Base-by-base conservation (phyloP, 2,888 invertebrate species). In the Epinotia demarniana region DNA sequence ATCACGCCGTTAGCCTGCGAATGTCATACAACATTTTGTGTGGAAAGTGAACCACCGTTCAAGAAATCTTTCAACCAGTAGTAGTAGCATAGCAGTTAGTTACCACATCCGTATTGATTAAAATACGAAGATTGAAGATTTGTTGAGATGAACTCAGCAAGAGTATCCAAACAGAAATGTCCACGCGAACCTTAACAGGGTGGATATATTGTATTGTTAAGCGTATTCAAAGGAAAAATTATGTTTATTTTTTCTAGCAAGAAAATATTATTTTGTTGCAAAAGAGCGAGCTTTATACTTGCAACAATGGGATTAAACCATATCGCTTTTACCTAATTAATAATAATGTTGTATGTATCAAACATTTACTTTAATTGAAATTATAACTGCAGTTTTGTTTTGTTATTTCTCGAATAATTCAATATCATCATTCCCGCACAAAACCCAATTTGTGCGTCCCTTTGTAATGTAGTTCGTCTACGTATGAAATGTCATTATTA, bases 401-500 rank as follows among this genome's bases (percentile, higher is more conserved):
- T 19, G 9, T 62, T 62, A 69, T 69, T 46, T 57, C 46, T 57
- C 63, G n/a, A 61, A 73, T 39, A 53, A 57, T 70, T 57, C 49
- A n/a, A n/a, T 74, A 49, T 23, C 1, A 23, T 70, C 49, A 43
- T 27, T 71, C 39, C 61, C 72, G 23, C 66, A 75, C 62, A 62
- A 46, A 57, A 33, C 75, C 27, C 27, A 67, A 57, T 72, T 58
- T 33, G 27, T 39, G 39, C 23, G 61, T 75, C 61, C 75, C 46
- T 72, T 72, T 72, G 75, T 75, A 62, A 75, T 57, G 33, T 67
- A 75, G 75, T 74, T 70, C 63, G 58, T 70, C 71, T 71, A 72
- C 75, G 62, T 61, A 75, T 62, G 72, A 75, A 75, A 72, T 67
- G 61, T 72, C 75, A 72, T 78, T 80, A 79, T 80, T 80, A 80